Evolutionary conservation across 2,888 invertebrate species (phyloP).

Genomic region (Theristus sp.): DNA sequence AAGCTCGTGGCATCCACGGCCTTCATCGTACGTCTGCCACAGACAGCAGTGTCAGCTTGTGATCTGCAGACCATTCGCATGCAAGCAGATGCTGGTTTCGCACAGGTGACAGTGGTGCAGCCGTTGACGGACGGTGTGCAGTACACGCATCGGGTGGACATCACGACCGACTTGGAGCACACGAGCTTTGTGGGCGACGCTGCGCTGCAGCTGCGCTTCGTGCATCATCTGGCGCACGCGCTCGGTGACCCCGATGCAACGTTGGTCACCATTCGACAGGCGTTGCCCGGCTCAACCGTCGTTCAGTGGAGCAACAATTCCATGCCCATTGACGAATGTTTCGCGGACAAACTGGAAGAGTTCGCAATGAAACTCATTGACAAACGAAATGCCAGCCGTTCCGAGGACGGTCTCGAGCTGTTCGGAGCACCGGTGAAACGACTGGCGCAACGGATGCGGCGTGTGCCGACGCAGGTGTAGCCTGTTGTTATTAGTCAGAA

Average conservation of each 20-base stretch:
- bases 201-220: neutral
- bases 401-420: no score
- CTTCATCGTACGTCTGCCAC: neutral
- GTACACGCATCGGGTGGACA: neutral
- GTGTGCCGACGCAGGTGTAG: no score
- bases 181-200: neutral
- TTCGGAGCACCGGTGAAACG: no score
- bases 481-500: no score
- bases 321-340: conserved; percentile 52
- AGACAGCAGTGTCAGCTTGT: no score
- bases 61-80: no score
- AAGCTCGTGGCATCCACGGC: neutral
- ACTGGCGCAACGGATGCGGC: no score
- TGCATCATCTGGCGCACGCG: neutral
- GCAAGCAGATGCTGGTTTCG: no score
- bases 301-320: conserved; percentile 60
- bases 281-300: conserved; percentile 6
- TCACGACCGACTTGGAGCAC: neutral
- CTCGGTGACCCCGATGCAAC: neutral
- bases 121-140: no score
- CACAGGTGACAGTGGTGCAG: no score
- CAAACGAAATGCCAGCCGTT: no score
- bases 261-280: conserved; percentile 6
- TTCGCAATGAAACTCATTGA: neutral
- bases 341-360: neutral